These are phyloP conservation scores for Bolinopsis microptera DNA, from an alignment of 37 sponge, comb jelly and placozoan species.

Conservation along the genomic window DNA sequence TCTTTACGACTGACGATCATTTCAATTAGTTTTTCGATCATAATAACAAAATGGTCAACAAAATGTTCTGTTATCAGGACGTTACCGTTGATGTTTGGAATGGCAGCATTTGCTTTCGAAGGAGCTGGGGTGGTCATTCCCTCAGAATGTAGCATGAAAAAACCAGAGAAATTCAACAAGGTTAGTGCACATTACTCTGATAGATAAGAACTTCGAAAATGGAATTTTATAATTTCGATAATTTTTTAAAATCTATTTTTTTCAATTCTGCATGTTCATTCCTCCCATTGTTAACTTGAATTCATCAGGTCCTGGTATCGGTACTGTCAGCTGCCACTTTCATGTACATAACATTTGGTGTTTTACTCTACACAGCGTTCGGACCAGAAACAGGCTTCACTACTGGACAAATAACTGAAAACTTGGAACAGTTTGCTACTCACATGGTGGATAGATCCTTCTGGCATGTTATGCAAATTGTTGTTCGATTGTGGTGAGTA, in stretches of 20 bases:
- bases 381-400: conserved; percentile 14
- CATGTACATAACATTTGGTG: conserved; percentile 48
- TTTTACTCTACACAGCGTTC: not conserved
- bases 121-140: conserved; percentile 61
- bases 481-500: conserved; percentile 20
- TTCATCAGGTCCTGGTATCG: not conserved
- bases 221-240: not conserved
- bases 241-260: not conserved
- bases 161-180: conserved; percentile 47
- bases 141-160: conserved; percentile 60
- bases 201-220: no score
- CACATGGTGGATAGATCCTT: not conserved
- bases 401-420: conserved; percentile 39
- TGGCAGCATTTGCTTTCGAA: conserved; percentile 65
- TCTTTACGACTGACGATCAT: no score
- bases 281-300: not conserved
- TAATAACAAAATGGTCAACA: no score
- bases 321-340: not conserved
- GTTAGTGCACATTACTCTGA: no score
- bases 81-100: conserved; percentile 59
- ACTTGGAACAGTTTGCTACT: conserved; percentile 40
- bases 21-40: no score
- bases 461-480: conserved; percentile 3
- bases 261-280: not conserved
- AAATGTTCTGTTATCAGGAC: conserved; percentile 18